Conservation (phyloP, 2,113 vertebrate genomes). For the Antigone vipio region DNA sequence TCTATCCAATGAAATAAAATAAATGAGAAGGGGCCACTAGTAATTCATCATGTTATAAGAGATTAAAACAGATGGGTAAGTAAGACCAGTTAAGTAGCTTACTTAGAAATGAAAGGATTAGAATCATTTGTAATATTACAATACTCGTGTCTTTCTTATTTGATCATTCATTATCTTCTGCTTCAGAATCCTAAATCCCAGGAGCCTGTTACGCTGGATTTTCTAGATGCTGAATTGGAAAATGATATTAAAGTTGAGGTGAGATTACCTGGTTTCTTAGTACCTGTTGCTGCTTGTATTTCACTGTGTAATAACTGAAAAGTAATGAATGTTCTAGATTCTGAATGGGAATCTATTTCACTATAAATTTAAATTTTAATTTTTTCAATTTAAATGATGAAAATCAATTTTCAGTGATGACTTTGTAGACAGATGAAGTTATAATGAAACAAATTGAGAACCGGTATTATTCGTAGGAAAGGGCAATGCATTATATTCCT, state of each 20-base stretch:
- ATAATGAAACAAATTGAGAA: background rate
- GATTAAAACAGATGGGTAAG: slow-evolving; percentile 39
- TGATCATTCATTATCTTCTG: slow-evolving; percentile 46
- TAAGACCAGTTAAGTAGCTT: background rate
- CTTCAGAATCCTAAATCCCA: slow-evolving; percentile 97
- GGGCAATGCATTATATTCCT: background rate
- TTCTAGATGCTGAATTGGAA: slow-evolving; percentile 94
- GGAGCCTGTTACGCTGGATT: slow-evolving; percentile 96
- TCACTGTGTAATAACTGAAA: background rate
- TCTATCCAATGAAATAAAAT: background rate
- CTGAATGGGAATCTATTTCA: background rate
- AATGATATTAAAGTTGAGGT: slow-evolving; percentile 98
- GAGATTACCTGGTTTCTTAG: slow-evolving; percentile 8
- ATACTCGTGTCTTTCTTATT: slow-evolving; percentile 14
- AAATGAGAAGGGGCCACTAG: background rate
- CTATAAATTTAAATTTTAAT: background rate
- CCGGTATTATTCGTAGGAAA: accelerated
- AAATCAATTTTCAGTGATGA: background rate
- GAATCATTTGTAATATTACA: background rate
- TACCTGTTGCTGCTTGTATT: background rate
- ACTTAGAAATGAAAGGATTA: background rate
- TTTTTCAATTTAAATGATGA: background rate
- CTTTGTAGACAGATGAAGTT: background rate
- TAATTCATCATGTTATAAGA: background rate
- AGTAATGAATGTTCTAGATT: background rate